phyloP scores from a whole-genome alignment of 1,140 invertebrate genomes.

The Melitaea cinxia region DNA sequence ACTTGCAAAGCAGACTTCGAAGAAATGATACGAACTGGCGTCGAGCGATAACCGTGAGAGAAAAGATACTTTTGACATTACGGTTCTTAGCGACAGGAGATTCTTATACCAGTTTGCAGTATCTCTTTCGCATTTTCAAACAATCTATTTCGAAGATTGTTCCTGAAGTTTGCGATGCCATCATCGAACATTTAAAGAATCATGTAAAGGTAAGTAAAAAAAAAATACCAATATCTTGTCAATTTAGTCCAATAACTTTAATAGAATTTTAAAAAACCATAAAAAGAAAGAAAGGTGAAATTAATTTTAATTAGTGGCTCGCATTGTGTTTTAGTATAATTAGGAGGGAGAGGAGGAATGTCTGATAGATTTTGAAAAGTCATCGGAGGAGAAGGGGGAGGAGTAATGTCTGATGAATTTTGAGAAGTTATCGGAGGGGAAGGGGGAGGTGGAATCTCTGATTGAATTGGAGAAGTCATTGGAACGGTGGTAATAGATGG shows the following conservation, averaged over 20 bases:
- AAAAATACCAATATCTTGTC: too few relatives aligned
- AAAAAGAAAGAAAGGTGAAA: not conserved
- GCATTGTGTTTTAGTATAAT: too few relatives aligned
- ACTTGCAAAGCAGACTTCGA: conserved; percentile 21
- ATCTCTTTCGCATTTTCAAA: conserved; percentile 3
- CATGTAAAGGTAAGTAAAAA: not conserved
- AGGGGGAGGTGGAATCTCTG: too few relatives aligned
- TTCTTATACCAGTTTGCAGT: conserved; percentile 15
- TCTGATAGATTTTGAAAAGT: too few relatives aligned
- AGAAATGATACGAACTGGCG: conserved; percentile 27
- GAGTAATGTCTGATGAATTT: too few relatives aligned
- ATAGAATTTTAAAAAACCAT: not conserved
- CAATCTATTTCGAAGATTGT: not conserved
- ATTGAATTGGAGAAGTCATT: too few relatives aligned
- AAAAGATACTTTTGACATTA: conserved; percentile 18
- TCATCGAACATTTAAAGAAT: not conserved
- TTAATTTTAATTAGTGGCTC: too few relatives aligned
- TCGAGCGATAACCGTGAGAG: conserved; percentile 11
- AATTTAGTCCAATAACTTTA: not conserved
- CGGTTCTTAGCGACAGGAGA: conserved; percentile 23
- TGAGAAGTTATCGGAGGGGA: too few relatives aligned
- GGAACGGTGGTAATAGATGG: too few relatives aligned
- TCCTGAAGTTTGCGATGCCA: not conserved
- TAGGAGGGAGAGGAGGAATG: too few relatives aligned
- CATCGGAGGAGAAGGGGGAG: too few relatives aligned